Base-by-base conservation (phyloP, 2,113 vertebrate species). In the Thalassarche chlororhynchos region DNA sequence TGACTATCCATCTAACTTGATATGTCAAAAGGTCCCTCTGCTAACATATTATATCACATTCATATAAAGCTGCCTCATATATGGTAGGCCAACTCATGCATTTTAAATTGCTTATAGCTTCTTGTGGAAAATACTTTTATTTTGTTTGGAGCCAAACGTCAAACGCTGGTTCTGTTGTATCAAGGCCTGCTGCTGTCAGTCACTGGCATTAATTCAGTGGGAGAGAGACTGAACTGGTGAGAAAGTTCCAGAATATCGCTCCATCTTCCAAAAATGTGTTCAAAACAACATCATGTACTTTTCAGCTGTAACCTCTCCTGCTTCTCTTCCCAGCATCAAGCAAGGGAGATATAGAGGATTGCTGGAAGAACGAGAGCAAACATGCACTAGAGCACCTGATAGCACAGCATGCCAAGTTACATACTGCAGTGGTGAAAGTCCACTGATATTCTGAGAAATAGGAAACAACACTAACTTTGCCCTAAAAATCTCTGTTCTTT, bases 381-480 rank as follows among this genome's bases (percentile, higher is more conserved):
- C 42, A 94, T 23, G 9, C 31, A 28, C 38, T 83, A 34, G 25
- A 77, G 18, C 0, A 0, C 69, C 87, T 88, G 86, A 82, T 58
- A 83, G 29, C 42, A 38, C 34, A 71, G 47, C 52, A n/a, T 49
- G 86, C 83, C 87, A 96, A 96, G 81, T 93, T 95, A 93, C 93
- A 95, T 31, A 93, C 54, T 28, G 34, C 0, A 0, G n/a, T 77
- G 75, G 75, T 61, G 40, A 90, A 95, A 88, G 87, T 96, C 66
- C 87, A 25, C 44, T 84, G 64, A n/a, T 68, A 64, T 89, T 97
- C 94, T 93, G 79, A 93, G 82, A 95, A 95, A 88, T 31, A 47
- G 68, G 26, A 76, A 93, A 84, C 51, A 92, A 47, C 54, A 49
- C 12, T 88, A 82, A 60, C 47, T 92, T 88, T 80, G 70, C 38